Evolutionary conservation across 2,888 invertebrate genomes (phyloP).

Genomic region (Protonemura montana): DNA sequence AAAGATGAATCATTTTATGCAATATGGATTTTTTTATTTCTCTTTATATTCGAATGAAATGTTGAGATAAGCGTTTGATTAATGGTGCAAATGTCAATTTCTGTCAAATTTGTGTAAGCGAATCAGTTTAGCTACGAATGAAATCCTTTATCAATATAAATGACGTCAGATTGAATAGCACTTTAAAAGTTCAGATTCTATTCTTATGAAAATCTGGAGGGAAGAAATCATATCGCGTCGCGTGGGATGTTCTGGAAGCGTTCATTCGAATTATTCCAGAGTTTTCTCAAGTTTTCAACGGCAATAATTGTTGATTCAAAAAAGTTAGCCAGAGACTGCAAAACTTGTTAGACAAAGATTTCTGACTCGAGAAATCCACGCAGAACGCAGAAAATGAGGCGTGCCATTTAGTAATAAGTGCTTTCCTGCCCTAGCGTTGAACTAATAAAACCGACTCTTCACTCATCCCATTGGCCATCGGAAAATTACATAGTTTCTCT

Average conservation of each 20-base stretch:
- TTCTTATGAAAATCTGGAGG: not conserved
- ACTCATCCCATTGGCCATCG: not conserved
- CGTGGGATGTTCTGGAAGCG: not conserved
- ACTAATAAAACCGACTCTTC: not conserved
- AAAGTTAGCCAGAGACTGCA: not conserved
- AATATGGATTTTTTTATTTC: not conserved
- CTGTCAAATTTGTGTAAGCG: not conserved
- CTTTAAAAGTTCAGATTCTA: not conserved
- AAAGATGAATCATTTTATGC: not conserved
- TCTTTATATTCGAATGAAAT: not conserved
- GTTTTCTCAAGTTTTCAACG: not conserved
- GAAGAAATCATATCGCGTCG: not conserved
- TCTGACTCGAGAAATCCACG: not conserved
- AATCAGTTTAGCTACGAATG: not conserved
- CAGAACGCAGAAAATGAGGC: conserved; percentile 7
- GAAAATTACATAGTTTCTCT: not conserved
- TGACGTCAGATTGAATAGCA: not conserved
- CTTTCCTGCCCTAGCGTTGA: not conserved
- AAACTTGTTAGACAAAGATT: not conserved
- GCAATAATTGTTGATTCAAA: not conserved
- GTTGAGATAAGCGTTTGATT: not conserved
- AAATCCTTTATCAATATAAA: conserved; percentile 7
- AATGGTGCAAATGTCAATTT: not conserved
- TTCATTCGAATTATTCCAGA: conserved; percentile 4
- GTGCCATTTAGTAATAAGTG: not conserved